A percentile compares a stretch with the other conserved stretches of the same genome.
Conservation (phyloP, 2,888 invertebrate genomes). For the Chaetoderma sp. region DNA sequence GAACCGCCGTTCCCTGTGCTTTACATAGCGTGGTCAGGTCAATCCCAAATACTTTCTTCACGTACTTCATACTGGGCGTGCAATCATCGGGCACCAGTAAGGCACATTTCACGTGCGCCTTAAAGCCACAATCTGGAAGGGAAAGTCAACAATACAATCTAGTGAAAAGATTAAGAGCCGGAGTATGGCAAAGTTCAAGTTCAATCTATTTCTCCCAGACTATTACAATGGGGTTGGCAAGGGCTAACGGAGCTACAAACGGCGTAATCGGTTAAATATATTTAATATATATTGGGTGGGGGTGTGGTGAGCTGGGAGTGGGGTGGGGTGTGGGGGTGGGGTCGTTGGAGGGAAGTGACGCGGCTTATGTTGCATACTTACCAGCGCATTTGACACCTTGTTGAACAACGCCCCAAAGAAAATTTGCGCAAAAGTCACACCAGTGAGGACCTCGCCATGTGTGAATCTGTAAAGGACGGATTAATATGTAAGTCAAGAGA, state of each 20-base stretch:
- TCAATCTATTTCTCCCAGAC: too few species aligned
- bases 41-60: constrained; percentile 6
- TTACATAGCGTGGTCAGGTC: constrained; percentile 7
- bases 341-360: not conserved
- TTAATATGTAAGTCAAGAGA: not conserved
- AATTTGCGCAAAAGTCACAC: constrained; percentile 7
- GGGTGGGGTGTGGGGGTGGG: too few species aligned
- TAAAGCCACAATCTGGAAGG: constrained; percentile 5
- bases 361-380: not conserved
- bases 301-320: too few species aligned
- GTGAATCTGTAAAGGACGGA: not conserved
- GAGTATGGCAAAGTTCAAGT: too few species aligned
- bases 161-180: too few species aligned
- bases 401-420: constrained; percentile 8
- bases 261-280: too few species aligned
- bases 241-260: too few species aligned
- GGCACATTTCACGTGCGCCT: constrained; percentile 9
- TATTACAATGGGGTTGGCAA: too few species aligned
- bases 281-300: too few species aligned
- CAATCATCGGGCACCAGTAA: constrained; percentile 2
- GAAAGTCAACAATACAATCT: too few species aligned
- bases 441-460: constrained; percentile 2
- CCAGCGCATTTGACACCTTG: constrained; percentile 7
- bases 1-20: constrained; percentile 3
- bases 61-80: constrained; percentile 6